Evolutionary conservation across 1,140 invertebrate species (phyloP).

Genomic region (Calephelis nemesis): DNA sequence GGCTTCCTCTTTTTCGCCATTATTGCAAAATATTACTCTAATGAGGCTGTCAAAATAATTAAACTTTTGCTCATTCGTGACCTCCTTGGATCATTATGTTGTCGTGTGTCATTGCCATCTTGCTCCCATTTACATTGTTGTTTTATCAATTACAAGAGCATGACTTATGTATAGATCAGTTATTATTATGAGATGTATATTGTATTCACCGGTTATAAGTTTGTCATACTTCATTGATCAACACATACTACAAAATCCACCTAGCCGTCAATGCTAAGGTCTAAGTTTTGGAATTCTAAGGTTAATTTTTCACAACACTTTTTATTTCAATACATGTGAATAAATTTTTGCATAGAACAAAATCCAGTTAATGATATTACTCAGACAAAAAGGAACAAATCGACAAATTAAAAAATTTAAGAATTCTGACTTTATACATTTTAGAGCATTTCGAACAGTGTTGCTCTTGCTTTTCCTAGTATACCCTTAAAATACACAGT

Average conservation of each 20-base stretch:
- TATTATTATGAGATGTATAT: not conserved
- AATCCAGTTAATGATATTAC: no score
- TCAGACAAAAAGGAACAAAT: no score
- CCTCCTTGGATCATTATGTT: slow-evolving; percentile 59
- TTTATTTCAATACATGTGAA: not conserved
- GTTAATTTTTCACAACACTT: no score
- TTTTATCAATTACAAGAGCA: not conserved
- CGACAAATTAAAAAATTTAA: no score
- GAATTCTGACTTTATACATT: no score
- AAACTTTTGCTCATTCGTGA: slow-evolving; percentile 38
- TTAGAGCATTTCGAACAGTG: no score
- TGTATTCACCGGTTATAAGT: slow-evolving; percentile 12
- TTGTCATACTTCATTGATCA: slow-evolving; percentile 18
- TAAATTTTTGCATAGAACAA: no score
- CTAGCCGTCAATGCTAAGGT: no score
- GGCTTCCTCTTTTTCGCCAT: slow-evolving; percentile 72
- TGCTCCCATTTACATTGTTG: slow-evolving; percentile 25
- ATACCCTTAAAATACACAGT: no score
- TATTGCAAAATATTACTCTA: slow-evolving; percentile 44
- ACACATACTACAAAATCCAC: not conserved
- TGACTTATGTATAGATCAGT: not conserved
- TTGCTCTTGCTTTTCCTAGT: no score
- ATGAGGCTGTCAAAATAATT: slow-evolving; percentile 22
- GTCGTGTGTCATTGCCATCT: slow-evolving; percentile 50
- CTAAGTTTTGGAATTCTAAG: no score